Conservation (phyloP, 2,113 vertebrate genomes). For the Holacanthus passer region DNA sequence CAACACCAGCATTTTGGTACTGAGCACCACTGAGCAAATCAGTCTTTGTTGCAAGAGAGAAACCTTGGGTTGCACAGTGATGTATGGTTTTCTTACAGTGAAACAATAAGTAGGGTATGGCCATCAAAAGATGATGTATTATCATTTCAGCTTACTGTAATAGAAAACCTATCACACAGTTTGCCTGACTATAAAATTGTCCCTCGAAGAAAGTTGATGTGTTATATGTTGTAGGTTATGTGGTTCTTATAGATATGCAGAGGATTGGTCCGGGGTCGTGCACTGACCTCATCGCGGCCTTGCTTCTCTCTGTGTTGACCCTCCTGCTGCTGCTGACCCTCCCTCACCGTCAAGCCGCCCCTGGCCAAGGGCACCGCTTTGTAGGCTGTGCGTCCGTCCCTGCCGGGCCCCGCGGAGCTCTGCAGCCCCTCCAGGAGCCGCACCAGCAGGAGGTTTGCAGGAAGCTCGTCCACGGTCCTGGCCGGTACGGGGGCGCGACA, state of each 20-base stretch:
- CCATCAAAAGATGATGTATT: background rate
- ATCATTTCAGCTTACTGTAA: background rate
- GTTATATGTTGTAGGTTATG: background rate
- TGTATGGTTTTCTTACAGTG: background rate
- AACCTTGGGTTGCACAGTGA: background rate
- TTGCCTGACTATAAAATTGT: background rate
- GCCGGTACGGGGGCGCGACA: conserved; percentile 85
- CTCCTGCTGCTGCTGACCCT: conserved; percentile 79
- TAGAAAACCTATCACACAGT: background rate
- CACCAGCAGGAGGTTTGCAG: conserved; percentile 90
- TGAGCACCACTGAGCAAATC: background rate
- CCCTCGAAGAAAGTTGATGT: too few species aligned
- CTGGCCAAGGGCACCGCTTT: conserved; percentile 75
- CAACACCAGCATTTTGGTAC: background rate
- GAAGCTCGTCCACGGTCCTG: conserved; percentile 90
- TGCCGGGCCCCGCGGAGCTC: conserved; percentile 45
- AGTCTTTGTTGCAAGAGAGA: background rate
- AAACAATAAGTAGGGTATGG: background rate
- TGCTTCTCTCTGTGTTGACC: conserved; percentile 80
- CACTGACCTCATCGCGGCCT: conserved; percentile 75
- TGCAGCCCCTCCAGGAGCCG: conserved; percentile 89
- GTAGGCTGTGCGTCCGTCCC: conserved; percentile 77
- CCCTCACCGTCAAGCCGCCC: conserved; percentile 69
- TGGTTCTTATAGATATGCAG: background rate
- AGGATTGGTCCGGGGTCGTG: background rate